Evolutionary conservation across 2,113 vertebrate species (phyloP).

Genomic region (Cheilinus undulatus): DNA sequence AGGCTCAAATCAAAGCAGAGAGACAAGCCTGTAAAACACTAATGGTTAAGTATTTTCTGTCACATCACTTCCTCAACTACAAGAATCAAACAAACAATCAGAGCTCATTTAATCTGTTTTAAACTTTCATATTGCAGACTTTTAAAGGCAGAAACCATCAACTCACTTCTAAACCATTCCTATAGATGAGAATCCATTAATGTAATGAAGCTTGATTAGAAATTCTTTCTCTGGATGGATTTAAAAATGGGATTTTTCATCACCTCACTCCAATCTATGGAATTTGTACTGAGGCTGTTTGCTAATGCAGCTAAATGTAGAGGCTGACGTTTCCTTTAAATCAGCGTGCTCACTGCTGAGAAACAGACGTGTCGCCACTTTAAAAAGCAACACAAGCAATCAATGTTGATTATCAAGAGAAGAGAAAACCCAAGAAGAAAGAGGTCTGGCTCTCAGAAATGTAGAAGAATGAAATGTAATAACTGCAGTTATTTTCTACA

Average conservation of each 20-base stretch:
- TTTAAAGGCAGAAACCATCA: too few relatives aligned
- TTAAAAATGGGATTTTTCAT: conserved; percentile 24
- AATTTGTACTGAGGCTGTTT: not conserved
- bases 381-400: not conserved
- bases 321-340: conserved; percentile 18
- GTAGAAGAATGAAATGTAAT: not conserved
- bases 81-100: not conserved
- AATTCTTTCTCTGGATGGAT: conserved; percentile 4
- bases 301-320: not conserved
- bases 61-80: conserved; percentile 7
- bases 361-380: conserved; percentile 24
- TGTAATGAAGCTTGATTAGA: conserved; percentile 48
- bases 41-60: not conserved
- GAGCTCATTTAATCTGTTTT: not conserved
- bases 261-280: conserved; percentile 12
- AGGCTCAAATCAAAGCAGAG: conserved; percentile 26
- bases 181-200: conserved; percentile 28
- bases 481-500: not conserved
- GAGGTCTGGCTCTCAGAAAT: conserved; percentile 9
- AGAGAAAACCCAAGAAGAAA: not conserved
- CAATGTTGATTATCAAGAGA: conserved; percentile 5
- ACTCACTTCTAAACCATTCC: conserved; percentile 17
- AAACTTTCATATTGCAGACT: not conserved
- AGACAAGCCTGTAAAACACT: conserved; percentile 5
- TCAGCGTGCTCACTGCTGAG: conserved; percentile 18